A percentile compares a stretch with the other conserved stretches of the same genome.
These are phyloP conservation scores for Oncorhynchus kisutch DNA, from an alignment of 2,113 vertebrate species.

Conservation along the genomic window DNA sequence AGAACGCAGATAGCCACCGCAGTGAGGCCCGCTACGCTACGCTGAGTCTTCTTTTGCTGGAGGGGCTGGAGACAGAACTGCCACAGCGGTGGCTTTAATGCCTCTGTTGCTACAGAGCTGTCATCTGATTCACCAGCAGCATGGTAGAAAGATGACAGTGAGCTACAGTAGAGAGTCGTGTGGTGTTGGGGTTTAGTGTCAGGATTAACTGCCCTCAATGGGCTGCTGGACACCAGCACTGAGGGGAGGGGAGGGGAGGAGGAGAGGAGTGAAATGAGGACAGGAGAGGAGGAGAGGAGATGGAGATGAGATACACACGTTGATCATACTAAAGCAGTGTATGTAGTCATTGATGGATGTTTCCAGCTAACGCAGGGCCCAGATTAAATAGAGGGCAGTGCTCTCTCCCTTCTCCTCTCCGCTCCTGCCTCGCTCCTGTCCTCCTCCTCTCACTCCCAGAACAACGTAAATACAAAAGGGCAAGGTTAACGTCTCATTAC, in stretches of 20 bases:
- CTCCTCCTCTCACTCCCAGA: conserved; percentile 27
- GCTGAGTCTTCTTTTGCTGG: no score
- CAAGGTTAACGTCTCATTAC: conserved; percentile 20
- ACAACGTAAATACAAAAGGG: conserved; percentile 19
- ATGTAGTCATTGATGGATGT: conserved; percentile 37
- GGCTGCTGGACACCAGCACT: no score
- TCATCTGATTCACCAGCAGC: no score
- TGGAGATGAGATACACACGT: not conserved
- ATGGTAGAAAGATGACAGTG: no score
- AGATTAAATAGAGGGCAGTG: conserved; percentile 31
- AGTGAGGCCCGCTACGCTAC: no score
- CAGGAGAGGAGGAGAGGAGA: not conserved
- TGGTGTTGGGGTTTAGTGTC: no score
- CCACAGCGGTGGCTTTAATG: no score
- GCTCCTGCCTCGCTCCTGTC: conserved; percentile 15
- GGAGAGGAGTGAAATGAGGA: not conserved
- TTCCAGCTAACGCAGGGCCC: conserved; percentile 14
- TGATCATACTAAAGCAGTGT: conserved; percentile 15
- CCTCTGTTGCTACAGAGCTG: no score
- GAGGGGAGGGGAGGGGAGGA: not conserved
- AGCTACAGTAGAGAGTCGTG: no score
- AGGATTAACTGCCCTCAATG: no score
- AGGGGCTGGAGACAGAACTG: no score
- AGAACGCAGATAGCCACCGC: no score
- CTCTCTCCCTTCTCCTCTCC: not conserved